A percentile compares a stretch with the other conserved stretches of the same genome.
Conservation (phyloP, 2,113 vertebrate genomes). For the Gopherus flavomarginatus region DNA sequence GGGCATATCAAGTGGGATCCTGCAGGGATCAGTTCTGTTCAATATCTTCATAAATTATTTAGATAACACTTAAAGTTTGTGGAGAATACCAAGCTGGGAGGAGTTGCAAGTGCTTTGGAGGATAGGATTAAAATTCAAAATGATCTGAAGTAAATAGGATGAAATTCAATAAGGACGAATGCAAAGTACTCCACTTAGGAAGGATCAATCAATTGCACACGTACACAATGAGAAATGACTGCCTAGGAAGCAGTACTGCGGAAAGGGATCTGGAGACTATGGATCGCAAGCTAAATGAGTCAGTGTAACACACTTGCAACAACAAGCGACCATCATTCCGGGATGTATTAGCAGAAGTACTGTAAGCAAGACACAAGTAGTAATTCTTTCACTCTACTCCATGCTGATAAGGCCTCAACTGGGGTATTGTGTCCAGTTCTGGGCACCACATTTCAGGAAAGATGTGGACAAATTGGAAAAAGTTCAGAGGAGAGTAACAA, state of each 20-base stretch:
- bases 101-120: neutral
- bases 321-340: neutral
- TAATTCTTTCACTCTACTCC: neutral
- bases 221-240: neutral
- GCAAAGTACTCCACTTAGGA: neutral
- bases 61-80: neutral
- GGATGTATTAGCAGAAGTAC: neutral
- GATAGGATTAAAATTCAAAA: neutral
- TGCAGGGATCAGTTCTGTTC: neutral
- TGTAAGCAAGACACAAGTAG: neutral
- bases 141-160: neutral
- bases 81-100: neutral
- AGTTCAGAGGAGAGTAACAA: neutral
- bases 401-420: neutral
- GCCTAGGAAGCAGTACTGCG: neutral
- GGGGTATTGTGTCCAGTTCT: neutral
- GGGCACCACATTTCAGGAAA: neutral
- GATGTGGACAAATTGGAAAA: neutral
- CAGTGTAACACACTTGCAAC: neutral
- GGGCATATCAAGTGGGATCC: neutral
- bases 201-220: neutral
- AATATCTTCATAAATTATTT: neutral
- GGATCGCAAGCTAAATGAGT: neutral
- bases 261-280: neutral
- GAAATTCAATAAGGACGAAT: neutral